Percentiles rank a stretch among this genome's conserved stretches.
These are phyloP conservation scores for Loxodonta africana DNA, from an alignment of 2,113 vertebrate species.

Conservation along the genomic window DNA sequence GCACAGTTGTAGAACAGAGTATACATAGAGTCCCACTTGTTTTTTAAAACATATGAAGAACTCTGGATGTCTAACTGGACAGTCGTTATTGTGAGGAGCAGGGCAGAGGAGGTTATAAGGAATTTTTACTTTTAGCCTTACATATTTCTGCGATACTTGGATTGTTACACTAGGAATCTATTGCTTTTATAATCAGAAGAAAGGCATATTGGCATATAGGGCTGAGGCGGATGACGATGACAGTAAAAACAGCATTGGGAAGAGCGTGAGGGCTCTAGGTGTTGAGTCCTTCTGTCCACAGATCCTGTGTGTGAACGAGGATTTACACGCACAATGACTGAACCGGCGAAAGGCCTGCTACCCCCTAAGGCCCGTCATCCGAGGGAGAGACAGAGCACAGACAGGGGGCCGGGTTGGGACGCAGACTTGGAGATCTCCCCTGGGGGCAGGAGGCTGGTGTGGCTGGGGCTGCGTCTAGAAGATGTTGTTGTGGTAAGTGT, in stretches of 20 bases:
- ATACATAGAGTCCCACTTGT: neutral
- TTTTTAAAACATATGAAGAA: neutral
- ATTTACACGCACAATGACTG: rapidly evolving
- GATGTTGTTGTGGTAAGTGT: neutral
- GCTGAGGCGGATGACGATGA: neutral
- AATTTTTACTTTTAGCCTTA: neutral
- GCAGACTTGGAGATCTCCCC: neutral
- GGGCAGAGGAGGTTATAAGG: neutral
- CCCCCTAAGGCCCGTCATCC: neutral
- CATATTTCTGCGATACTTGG: neutral
- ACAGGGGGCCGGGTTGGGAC: neutral
- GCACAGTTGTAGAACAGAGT: neutral
- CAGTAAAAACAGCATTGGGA: neutral
- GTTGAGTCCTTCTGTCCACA: neutral
- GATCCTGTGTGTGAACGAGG: neutral
- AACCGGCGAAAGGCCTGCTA: neutral
- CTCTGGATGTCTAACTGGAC: neutral
- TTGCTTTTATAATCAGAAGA: conserved; percentile 54
- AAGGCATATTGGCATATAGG: neutral
- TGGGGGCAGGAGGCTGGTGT: neutral
- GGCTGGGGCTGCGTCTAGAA: neutral
- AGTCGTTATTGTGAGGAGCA: neutral
- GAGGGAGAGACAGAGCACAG: neutral
- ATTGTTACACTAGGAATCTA: conserved; percentile 44
- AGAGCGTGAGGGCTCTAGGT: neutral